Evolutionary conservation across 2,888 invertebrate genomes (phyloP).

Genomic region (Agrypnus murinus): DNA sequence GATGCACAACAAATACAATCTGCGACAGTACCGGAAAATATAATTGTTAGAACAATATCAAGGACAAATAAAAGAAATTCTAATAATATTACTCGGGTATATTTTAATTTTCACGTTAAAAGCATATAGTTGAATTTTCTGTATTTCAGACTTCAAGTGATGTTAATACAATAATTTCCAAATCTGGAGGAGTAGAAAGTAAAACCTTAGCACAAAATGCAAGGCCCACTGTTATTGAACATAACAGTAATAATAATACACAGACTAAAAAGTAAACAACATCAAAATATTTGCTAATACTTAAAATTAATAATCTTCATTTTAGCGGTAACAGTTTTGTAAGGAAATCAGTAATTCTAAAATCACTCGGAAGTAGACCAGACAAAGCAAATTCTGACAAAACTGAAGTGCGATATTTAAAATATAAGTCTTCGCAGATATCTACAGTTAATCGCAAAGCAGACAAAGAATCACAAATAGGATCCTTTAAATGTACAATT

Average conservation of each 20-base stretch:
- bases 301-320: too few species aligned
- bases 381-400: neutral
- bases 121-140: too few species aligned
- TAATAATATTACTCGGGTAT: too few species aligned
- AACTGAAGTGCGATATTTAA: slow-evolving; percentile 32
- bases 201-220: neutral
- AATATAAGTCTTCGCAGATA: slow-evolving; percentile 8
- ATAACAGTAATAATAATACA: slow-evolving; percentile 4
- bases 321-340: neutral
- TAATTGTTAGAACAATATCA: neutral
- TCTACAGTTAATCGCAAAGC: neutral
- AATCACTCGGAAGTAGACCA: slow-evolving; percentile 17
- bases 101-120: too few species aligned
- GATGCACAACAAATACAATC: slow-evolving; percentile 39
- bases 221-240: slow-evolving; percentile 32
- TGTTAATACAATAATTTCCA: too few species aligned
- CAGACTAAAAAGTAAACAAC: neutral
- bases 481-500: slow-evolving; percentile 60
- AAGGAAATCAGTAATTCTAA: slow-evolving; percentile 32
- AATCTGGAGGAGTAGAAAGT: neutral
- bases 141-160: neutral
- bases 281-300: too few species aligned
- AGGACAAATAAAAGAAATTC: neutral
- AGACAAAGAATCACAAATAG: slow-evolving; percentile 22
- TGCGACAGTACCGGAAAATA: neutral